Base-by-base conservation (phyloP, 2,797 vertebrate species). In the Diplodus sargus region DNA sequence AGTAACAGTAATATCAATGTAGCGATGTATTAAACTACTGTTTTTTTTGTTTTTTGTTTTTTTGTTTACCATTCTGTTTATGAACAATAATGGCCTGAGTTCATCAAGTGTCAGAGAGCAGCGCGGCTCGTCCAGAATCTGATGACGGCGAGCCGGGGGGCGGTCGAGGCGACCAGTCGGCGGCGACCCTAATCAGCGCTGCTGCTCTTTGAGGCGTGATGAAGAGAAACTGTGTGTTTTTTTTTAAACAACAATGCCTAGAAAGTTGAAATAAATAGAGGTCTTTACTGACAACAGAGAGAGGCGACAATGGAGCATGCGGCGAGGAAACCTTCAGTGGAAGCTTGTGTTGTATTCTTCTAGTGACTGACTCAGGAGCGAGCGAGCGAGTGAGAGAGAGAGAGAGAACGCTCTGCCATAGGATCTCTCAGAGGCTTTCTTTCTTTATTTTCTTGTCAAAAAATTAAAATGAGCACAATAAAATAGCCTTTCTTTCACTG, bases 381-480 rank as follows among this genome's bases (percentile, higher is more conserved):
- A 78, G 61, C 74, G 63, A 85, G 81, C 47, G 72, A 78, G 68
- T 62, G 68, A 70, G 58, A 65, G 74, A 70, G 64, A 69, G 42
- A 74, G 70, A 72, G 64, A 59, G 34, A 70, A 83, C 2, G 74
- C 62, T 88, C 71, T 83, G 79, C 86, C 85, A 87, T 78, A 85
- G 84, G 82, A 86, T 91, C 86, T 91, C 90, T 87, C 87, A 77
- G 86, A 89, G 82, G 87, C 85, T 90, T 89, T 87, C 58, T 87
- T 77, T 84, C 57, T 89, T 89, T 91, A 78, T 90, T 91, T 90
- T 92, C 87, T 85, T 94, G 94, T 93, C 89, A 93, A 94, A 64
- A 91, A 90, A 93, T 94, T 87, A 80, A 91, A 95, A 96, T 94
- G 94, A 96, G 95, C 95, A 96, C 95, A 95, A 96, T 95, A 95